phyloP scores from a whole-genome alignment of 2,888 invertebrate species.

The Platycnemis pennipes region DNA sequence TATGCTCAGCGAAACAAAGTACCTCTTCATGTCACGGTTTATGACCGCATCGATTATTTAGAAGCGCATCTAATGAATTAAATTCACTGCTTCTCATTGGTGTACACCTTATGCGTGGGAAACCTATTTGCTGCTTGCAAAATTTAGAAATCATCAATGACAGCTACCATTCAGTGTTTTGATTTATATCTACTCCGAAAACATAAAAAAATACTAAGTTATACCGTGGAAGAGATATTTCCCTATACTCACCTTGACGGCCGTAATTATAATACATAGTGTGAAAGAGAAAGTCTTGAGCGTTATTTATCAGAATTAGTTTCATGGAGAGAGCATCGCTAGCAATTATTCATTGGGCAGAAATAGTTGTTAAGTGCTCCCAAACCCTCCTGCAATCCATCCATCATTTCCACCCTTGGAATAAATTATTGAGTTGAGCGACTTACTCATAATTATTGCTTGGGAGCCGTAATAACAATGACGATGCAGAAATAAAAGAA shows the following conservation, averaged over 20 bases:
- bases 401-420: neutral
- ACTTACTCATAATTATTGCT: neutral
- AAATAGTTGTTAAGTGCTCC: slow-evolving; percentile 8
- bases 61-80: neutral
- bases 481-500: neutral
- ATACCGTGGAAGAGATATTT: neutral
- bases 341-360: neutral
- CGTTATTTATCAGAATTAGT: neutral
- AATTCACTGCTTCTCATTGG: neutral
- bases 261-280: neutral
- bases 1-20: too few species aligned
- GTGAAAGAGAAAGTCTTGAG: neutral
- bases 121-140: neutral
- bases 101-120: neutral
- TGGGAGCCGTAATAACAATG: slow-evolving; percentile 12
- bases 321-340: neutral
- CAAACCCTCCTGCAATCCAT: neutral
- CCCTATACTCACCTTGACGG: neutral
- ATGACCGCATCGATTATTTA: neutral
- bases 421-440: neutral
- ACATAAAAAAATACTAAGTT: too few species aligned
- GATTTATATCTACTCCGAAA: neutral
- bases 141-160: neutral
- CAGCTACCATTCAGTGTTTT: neutral
- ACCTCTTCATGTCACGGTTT: neutral